These are phyloP conservation scores for Hypolimnas misippus DNA, from an alignment of 2,888 invertebrate genomes.

Conservation along the genomic window DNA sequence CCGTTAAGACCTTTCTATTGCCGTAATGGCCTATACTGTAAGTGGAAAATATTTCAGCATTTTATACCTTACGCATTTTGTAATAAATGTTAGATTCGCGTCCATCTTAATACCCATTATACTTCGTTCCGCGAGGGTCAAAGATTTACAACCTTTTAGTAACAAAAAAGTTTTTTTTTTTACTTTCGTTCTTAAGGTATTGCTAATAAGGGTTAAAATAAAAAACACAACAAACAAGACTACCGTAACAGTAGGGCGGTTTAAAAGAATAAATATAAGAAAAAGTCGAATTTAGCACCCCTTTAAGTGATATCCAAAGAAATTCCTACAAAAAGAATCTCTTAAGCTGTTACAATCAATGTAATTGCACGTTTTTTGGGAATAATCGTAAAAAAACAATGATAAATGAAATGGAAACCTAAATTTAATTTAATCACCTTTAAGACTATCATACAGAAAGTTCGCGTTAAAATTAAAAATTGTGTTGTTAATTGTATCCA, in stretches of 20 bases:
- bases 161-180: slow-evolving; percentile 7
- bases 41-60: background rate
- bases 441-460: too few species aligned
- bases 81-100: background rate
- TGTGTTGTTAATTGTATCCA: too few species aligned
- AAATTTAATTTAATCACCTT: too few species aligned
- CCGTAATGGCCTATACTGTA: slow-evolving; percentile 8
- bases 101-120: slow-evolving; percentile 1
- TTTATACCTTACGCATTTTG: slow-evolving; percentile 6
- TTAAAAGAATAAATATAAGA: slow-evolving; percentile 30
- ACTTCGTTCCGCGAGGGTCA: slow-evolving; percentile 31
- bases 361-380: background rate
- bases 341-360: background rate
- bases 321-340: background rate
- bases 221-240: slow-evolving; percentile 1
- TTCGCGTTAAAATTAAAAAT: too few species aligned
- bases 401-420: too few species aligned
- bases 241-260: slow-evolving; percentile 15
- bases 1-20: slow-evolving; percentile 26
- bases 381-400: background rate
- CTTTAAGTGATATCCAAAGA: slow-evolving; percentile 29
- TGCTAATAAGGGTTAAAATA: slow-evolving; percentile 20
- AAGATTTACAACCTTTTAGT: slow-evolving; percentile 34
- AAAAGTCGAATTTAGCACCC: slow-evolving; percentile 28
- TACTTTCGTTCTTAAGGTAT: slow-evolving; percentile 15